Conservation (phyloP, 2,888 invertebrate genomes). For the Pheosia gnoma region DNA sequence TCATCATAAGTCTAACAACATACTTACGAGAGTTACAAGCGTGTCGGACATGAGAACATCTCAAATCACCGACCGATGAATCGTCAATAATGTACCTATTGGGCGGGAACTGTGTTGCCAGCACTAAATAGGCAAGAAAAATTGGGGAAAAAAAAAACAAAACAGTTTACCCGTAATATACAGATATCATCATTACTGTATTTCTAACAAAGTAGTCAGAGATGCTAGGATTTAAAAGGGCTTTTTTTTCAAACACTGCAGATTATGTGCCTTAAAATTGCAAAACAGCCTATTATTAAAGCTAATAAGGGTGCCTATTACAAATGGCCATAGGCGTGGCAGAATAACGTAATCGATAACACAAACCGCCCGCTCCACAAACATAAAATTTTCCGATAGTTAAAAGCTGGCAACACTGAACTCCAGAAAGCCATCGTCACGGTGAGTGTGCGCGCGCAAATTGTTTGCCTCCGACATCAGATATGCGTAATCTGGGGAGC, state of each 20-base stretch:
- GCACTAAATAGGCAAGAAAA: not conserved
- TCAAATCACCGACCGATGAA: conserved; percentile 28
- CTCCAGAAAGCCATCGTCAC: conserved; percentile 27
- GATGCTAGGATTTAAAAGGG: too few relatives aligned
- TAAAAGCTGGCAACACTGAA: conserved; percentile 10
- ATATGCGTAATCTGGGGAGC: conserved; percentile 47
- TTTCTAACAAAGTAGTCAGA: too few relatives aligned
- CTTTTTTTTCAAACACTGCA: too few relatives aligned
- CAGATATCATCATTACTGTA: too few relatives aligned
- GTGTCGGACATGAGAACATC: conserved; percentile 16
- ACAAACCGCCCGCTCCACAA: not conserved
- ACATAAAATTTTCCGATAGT: not conserved
- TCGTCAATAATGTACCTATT: conserved; percentile 16
- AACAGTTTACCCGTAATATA: too few relatives aligned
- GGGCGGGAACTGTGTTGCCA: not conserved
- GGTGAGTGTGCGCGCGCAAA: conserved; percentile 37
- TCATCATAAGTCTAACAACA: conserved; percentile 6
- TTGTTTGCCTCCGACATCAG: conserved; percentile 41
- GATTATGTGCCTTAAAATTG: too few relatives aligned
- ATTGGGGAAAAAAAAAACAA: not conserved
- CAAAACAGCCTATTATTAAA: too few relatives aligned
- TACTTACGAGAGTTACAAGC: conserved; percentile 2
- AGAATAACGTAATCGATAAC: too few relatives aligned
- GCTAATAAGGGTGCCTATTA: too few relatives aligned
- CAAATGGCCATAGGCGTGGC: too few relatives aligned